A percentile compares a stretch with the other conserved stretches of the same genome.
phyloP scores from a whole-genome alignment of 1,140 invertebrate species.

The Trichogramma pretiosum region DNA sequence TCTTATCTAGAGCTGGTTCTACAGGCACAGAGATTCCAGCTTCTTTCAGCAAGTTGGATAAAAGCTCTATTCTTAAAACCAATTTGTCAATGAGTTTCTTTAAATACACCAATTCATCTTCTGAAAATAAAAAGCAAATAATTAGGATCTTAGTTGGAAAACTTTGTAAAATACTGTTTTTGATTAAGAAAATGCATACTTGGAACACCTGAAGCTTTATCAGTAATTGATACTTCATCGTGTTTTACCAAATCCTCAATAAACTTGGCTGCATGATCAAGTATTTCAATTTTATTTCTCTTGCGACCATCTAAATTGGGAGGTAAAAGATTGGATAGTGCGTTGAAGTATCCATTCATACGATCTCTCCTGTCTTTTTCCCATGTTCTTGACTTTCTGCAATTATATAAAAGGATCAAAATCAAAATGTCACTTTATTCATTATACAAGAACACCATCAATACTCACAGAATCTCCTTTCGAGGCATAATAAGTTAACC shows the following conservation, averaged over 20 bases:
- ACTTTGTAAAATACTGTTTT: background rate
- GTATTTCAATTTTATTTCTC: constrained; percentile 45
- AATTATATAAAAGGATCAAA: constrained; percentile 14
- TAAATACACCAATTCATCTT: constrained; percentile 39
- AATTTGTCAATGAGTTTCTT: constrained; percentile 40
- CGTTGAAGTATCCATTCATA: constrained; percentile 45
- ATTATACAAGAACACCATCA: background rate
- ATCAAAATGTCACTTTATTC: no score
- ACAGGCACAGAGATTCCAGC: constrained; percentile 42
- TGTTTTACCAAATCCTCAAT: constrained; percentile 45
- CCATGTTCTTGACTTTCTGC: constrained; percentile 47
- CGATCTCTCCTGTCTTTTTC: constrained; percentile 47
- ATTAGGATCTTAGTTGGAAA: background rate
- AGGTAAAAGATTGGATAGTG: constrained; percentile 42
- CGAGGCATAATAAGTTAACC: constrained; percentile 38
- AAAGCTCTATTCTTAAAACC: constrained; percentile 37
- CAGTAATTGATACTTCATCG: constrained; percentile 37
- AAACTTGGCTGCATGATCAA: constrained; percentile 43
- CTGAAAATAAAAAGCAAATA: constrained; percentile 23
- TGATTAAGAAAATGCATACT: constrained; percentile 25
- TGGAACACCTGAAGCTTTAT: constrained; percentile 36
- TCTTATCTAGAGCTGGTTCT: constrained; percentile 43
- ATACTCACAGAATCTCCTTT: constrained; percentile 36
- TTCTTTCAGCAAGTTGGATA: constrained; percentile 37
- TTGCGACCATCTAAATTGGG: constrained; percentile 44